These are phyloP conservation scores for Oreochromis spilurus DNA, from an alignment of 2,113 vertebrate genomes.

Conservation along the genomic window DNA sequence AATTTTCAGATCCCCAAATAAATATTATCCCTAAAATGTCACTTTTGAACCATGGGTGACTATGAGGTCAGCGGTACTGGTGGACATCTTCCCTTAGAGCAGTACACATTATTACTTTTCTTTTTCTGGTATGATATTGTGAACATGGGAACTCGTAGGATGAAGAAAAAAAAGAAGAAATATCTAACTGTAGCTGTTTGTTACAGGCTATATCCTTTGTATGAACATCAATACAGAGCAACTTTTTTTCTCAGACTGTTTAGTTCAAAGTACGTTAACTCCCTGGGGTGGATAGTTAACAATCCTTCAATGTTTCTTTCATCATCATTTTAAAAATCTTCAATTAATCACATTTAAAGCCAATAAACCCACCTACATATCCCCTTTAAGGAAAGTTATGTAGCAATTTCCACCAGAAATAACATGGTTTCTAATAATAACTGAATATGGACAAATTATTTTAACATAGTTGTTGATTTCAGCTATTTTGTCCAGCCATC, in stretches of 20 bases:
- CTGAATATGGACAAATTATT: too few relatives aligned
- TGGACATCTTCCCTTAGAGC: neutral
- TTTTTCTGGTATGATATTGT: neutral
- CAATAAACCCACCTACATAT: neutral
- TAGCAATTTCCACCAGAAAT: neutral
- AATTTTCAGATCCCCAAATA: neutral
- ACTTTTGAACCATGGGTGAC: neutral
- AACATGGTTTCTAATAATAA: too few relatives aligned
- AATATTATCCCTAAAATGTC: constrained; percentile 15
- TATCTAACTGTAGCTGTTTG: too few relatives aligned
- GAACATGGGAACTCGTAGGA: neutral
- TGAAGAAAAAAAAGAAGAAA: too few relatives aligned
- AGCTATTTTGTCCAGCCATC: neutral
- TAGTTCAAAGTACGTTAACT: neutral
- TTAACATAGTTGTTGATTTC: too few relatives aligned
- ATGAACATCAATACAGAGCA: neutral
- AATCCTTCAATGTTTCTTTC: neutral
- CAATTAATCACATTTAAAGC: neutral
- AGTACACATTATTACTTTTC: constrained; percentile 18
- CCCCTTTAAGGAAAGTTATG: neutral
- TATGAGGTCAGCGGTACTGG: neutral
- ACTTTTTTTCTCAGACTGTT: neutral
- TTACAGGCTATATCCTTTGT: neutral
- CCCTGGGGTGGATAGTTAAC: neutral
- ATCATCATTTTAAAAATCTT: neutral